These are phyloP conservation scores for Coilia nasus DNA, from an alignment of 2,797 vertebrate genomes.

Conservation along the genomic window DNA sequence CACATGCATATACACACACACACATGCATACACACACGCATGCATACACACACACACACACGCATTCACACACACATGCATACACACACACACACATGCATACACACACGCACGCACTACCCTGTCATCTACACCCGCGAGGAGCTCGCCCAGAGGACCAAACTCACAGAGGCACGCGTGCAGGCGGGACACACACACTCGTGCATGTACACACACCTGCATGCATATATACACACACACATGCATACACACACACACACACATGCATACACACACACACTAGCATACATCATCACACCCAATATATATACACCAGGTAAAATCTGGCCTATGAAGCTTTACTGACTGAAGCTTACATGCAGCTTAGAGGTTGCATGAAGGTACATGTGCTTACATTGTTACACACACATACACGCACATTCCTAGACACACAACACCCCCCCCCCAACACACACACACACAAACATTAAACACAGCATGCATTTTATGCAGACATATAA, in stretches of 20 bases:
- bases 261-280: background rate
- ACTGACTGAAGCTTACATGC: conserved; percentile 94
- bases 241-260: background rate
- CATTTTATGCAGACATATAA: background rate
- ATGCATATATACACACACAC: background rate
- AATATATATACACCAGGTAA: conserved; percentile 91
- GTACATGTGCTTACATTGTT: background rate
- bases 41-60: background rate
- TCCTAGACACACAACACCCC: background rate
- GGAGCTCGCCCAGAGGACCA: conserved; percentile 94
- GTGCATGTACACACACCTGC: background rate
- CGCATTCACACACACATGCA: background rate
- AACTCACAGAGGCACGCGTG: conserved; percentile 92
- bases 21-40: conserved; percentile 68
- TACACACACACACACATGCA: background rate
- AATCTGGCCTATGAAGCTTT: conserved; percentile 97
- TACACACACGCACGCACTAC: conserved; percentile 77
- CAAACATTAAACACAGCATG: background rate
- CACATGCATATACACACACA: background rate
- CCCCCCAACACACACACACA: background rate
- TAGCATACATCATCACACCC: conserved; percentile 55
- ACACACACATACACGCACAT: background rate
- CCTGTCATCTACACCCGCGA: conserved; percentile 96
- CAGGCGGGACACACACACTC: conserved; percentile 75
- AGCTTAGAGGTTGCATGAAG: conserved; percentile 74